Percentiles rank a stretch among this genome's conserved stretches.
Evolutionary conservation across 2,888 invertebrate species (phyloP).

Genomic region (Eupithecia tripunctaria): DNA sequence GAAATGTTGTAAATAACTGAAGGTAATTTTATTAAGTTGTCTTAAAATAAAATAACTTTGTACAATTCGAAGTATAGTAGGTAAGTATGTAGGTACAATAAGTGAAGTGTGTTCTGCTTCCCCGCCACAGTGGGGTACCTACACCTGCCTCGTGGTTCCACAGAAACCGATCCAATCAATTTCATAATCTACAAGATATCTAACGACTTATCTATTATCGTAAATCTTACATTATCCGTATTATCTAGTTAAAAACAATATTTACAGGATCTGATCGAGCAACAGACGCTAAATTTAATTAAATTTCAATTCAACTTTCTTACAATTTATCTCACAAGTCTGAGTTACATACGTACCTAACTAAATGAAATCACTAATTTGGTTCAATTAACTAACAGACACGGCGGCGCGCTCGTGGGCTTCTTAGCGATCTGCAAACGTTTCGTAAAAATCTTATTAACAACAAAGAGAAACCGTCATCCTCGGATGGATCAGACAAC

Average conservation of each 20-base stretch:
- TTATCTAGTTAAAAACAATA: conserved; percentile 34
- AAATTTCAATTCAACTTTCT: conserved; percentile 41
- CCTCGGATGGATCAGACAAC: not conserved
- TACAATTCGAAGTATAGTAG: too few relatives aligned
- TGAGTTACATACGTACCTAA: conserved; percentile 17
- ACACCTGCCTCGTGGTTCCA: too few relatives aligned
- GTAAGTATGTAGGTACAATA: too few relatives aligned
- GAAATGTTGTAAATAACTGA: too few relatives aligned
- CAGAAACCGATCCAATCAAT: not conserved
- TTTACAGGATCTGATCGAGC: conserved; percentile 40
- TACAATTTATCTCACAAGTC: conserved; percentile 29
- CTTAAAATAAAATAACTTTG: too few relatives aligned
- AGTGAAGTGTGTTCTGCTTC: not conserved
- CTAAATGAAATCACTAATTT: conserved; percentile 10
- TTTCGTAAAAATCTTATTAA: not conserved
- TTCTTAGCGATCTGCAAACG: not conserved
- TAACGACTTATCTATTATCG: conserved; percentile 19
- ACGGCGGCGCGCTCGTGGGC: not conserved
- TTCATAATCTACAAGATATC: conserved; percentile 13
- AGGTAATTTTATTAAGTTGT: too few relatives aligned
- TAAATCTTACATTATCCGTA: conserved; percentile 31
- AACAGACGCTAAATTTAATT: conserved; percentile 43
- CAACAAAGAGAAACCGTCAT: not conserved
- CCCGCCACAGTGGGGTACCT: too few relatives aligned
- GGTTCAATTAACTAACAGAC: conserved; percentile 17